Evolutionary conservation across 1,140 invertebrate species (phyloP).

Genomic region (Cotesia typhae): DNA sequence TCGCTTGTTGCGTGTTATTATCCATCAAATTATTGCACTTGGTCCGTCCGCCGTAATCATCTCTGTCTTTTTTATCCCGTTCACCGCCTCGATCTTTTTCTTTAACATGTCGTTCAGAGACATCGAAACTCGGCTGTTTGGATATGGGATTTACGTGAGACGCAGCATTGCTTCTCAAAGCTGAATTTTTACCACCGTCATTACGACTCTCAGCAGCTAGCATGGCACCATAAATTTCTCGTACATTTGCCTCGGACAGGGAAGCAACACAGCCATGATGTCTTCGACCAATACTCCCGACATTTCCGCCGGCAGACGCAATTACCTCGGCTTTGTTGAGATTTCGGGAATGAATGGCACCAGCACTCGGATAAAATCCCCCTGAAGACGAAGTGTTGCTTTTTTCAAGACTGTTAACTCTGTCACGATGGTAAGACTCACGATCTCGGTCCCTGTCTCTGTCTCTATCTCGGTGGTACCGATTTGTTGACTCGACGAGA

Average conservation of each 20-base stretch:
- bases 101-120: constrained; percentile 39
- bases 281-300: constrained; percentile 59
- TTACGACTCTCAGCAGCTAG: constrained; percentile 44
- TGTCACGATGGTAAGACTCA: constrained; percentile 52
- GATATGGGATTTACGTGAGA: constrained; percentile 46
- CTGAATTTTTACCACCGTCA: constrained; percentile 53
- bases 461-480: constrained; percentile 56
- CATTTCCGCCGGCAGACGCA: constrained; percentile 33
- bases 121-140: constrained; percentile 66
- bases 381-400: constrained; percentile 44
- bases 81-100: constrained; percentile 48
- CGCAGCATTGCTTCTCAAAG: constrained; percentile 37
- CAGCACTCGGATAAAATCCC: constrained; percentile 54
- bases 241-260: constrained; percentile 58
- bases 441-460: constrained; percentile 42
- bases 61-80: constrained; percentile 52
- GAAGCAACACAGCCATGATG: constrained; percentile 59
- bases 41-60: constrained; percentile 50
- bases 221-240: constrained; percentile 59
- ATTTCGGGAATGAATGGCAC: constrained; percentile 51
- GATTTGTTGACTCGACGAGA: constrained; percentile 55
- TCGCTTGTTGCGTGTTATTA: constrained; percentile 43
- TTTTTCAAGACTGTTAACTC: constrained; percentile 63
- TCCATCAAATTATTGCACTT: constrained; percentile 55
- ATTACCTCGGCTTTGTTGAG: constrained; percentile 49